These are phyloP conservation scores for Mimas tiliae DNA, from an alignment of 2,888 invertebrate species.

Conservation along the genomic window DNA sequence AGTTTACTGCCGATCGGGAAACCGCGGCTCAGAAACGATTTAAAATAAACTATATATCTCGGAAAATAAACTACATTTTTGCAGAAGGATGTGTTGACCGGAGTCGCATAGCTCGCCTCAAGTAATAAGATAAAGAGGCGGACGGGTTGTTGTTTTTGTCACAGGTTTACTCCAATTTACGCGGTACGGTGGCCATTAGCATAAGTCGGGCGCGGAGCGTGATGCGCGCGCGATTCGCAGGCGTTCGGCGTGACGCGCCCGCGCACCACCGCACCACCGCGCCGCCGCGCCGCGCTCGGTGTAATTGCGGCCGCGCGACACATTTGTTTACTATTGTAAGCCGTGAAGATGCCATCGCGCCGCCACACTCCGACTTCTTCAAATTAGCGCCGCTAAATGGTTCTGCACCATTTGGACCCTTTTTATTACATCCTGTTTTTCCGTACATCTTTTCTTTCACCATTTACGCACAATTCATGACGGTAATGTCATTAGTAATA, in stretches of 20 bases:
- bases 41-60: constrained; percentile 61
- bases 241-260: constrained; percentile 47
- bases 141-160: constrained; percentile 77
- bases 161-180: constrained; percentile 81
- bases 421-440: constrained; percentile 38
- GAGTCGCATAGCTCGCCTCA: constrained; percentile 50
- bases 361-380: constrained; percentile 68
- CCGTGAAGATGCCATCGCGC: constrained; percentile 82
- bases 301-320: constrained; percentile 80
- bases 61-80: constrained; percentile 59
- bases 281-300: constrained; percentile 46
- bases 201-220: constrained; percentile 78
- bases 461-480: constrained; percentile 29
- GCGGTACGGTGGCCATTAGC: constrained; percentile 80
- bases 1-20: constrained; percentile 62
- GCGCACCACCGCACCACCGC: constrained; percentile 36
- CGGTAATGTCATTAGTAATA: constrained; percentile 25
- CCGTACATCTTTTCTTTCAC: constrained; percentile 20
- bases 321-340: constrained; percentile 83
- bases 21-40: constrained; percentile 41
- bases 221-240: constrained; percentile 76
- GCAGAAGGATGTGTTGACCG: constrained; percentile 40
- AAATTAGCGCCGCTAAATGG: constrained; percentile 75
- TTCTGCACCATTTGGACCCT: constrained; percentile 35
- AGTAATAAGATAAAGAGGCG: constrained; percentile 82